A percentile compares a stretch with the other conserved stretches of the same genome.
These are phyloP conservation scores for Lates calcarifer DNA, from an alignment of 2,113 vertebrate species.

Conservation along the genomic window DNA sequence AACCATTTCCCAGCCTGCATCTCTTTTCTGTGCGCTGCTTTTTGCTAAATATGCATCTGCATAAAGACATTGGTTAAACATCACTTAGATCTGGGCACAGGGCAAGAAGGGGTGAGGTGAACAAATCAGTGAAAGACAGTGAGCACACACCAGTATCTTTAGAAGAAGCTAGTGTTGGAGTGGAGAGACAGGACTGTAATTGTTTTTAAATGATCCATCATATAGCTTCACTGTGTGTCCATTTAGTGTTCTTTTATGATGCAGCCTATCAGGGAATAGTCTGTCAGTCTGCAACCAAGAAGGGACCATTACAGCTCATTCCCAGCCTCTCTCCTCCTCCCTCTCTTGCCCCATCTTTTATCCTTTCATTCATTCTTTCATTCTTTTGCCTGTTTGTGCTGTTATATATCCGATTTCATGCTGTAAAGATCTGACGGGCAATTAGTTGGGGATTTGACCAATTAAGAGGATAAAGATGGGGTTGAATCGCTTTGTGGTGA, in stretches of 20 bases:
- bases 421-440: slow-evolving; percentile 53
- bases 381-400: slow-evolving; percentile 23
- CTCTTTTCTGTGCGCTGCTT: too few species aligned
- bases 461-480: slow-evolving; percentile 57
- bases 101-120: neutral
- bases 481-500: slow-evolving; percentile 31
- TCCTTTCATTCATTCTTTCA: slow-evolving; percentile 10
- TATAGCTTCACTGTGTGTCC: slow-evolving; percentile 47
- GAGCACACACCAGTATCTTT: neutral
- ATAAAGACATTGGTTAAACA: neutral
- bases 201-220: slow-evolving; percentile 70
- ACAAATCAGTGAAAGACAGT: neutral
- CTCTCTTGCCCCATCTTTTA: slow-evolving; percentile 6
- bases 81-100: neutral
- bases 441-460: slow-evolving; percentile 71
- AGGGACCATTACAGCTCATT: slow-evolving; percentile 38
- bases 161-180: neutral
- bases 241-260: slow-evolving; percentile 57
- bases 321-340: neutral
- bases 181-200: slow-evolving; percentile 46
- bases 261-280: slow-evolving; percentile 36
- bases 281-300: slow-evolving; percentile 49
- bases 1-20: too few species aligned
- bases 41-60: too few species aligned
- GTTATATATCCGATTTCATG: slow-evolving; percentile 54